A percentile compares a stretch with the other conserved stretches of the same genome.
These are phyloP conservation scores for Myopa testacea DNA, from an alignment of 2,888 invertebrate species.

Conservation along the genomic window DNA sequence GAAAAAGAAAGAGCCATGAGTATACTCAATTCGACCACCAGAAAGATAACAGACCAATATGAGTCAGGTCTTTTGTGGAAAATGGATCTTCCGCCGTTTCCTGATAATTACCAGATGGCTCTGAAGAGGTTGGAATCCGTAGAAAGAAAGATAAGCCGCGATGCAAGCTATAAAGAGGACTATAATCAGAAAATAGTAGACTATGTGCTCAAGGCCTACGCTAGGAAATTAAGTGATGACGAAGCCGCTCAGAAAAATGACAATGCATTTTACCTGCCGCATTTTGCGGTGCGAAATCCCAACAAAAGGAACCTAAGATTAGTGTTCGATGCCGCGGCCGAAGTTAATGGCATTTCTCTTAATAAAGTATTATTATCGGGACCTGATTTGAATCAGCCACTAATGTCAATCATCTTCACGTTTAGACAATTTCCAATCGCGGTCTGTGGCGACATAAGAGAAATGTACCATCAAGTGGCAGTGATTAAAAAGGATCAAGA, in stretches of 20 bases:
- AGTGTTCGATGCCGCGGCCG: conserved; percentile 1
- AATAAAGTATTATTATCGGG: neutral
- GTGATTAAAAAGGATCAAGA: no score
- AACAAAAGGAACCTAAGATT: neutral
- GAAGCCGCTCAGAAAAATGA: neutral
- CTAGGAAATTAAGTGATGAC: neutral
- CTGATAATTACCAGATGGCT: no score
- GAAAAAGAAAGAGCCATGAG: neutral
- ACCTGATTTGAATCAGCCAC: neutral
- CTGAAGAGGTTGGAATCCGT: no score
- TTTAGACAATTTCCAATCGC: neutral
- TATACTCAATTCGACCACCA: neutral
- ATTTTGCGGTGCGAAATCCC: neutral
- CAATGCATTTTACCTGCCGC: neutral
- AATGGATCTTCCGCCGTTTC: neutral
- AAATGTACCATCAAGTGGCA: no score
- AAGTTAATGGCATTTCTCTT: neutral
- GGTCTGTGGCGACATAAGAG: no score
- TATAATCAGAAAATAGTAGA: conserved; percentile 4
- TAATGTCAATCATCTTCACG: neutral
- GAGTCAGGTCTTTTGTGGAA: conserved; percentile 2
- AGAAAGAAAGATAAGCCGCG: neutral
- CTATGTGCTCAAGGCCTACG: neutral
- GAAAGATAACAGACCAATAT: neutral
- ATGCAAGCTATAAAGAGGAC: neutral